Evolutionary conservation across 2,888 invertebrate species (phyloP).

Genomic region (Epiblema foenella): DNA sequence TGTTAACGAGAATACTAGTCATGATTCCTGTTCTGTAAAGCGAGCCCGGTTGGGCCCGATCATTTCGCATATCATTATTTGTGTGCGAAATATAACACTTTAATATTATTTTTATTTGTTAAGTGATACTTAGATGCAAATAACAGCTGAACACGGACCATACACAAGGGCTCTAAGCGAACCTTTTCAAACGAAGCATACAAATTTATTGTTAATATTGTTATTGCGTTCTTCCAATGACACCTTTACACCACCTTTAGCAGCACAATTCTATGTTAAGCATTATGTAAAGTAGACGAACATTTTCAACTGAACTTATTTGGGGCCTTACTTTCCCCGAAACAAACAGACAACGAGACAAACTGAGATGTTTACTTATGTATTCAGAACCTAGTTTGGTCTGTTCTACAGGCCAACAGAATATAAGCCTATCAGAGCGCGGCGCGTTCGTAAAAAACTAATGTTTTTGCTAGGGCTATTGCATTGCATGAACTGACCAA

Average conservation of each 20-base stretch:
- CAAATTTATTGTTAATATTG: conserved; percentile 1
- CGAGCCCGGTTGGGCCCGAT: too few relatives aligned
- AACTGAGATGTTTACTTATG: conserved; percentile 15
- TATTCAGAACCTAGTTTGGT: conserved; percentile 24
- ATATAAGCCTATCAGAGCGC: conserved; percentile 42
- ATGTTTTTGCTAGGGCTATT: conserved; percentile 36
- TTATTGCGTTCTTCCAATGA: conserved; percentile 2
- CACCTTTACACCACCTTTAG: too few relatives aligned
- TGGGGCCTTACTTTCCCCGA: conserved; percentile 33
- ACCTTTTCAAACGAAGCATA: neutral
- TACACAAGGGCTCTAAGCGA: conserved; percentile 1
- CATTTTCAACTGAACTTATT: conserved; percentile 6
- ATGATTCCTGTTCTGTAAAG: too few relatives aligned
- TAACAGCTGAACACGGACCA: neutral
- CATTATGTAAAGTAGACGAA: conserved; percentile 8
- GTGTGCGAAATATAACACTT: neutral
- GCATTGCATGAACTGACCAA: conserved; percentile 14
- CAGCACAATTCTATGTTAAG: conserved; percentile 2
- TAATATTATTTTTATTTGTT: neutral
- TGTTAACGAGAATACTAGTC: too few relatives aligned
- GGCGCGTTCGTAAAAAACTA: conserved; percentile 24
- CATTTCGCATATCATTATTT: neutral
- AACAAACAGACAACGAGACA: conserved; percentile 13
- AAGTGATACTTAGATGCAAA: neutral
- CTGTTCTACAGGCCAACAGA: conserved; percentile 26